Base-by-base conservation (phyloP, 1,140 invertebrate species). In the Branchinecta lynchi region DNA sequence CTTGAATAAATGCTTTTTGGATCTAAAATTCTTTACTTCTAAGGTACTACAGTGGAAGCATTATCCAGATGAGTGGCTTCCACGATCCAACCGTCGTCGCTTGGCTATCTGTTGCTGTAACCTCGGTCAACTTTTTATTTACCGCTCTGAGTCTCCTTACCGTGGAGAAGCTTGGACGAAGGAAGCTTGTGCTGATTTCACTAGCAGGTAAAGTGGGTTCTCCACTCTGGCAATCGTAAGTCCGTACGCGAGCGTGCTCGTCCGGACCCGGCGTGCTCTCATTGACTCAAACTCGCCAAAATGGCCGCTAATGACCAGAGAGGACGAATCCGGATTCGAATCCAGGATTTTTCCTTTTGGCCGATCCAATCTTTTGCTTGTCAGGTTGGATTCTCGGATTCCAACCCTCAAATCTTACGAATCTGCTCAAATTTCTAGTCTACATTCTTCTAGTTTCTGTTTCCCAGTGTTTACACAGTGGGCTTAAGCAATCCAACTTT, bases 11-110 rank as follows among this genome's bases (percentile, higher is more conserved):
- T 32, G 32, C 32, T 32, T 32, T 5, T 32, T 32, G 32, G 32
- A 32, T 32, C 2, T 32, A 32, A 32, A 32, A 32, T 32, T 32
- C 32, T 32, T 45, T 66, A 20, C 15, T 66, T 17, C 74, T 66
- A 68, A 84, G 83, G 82, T 85, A 85, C 74, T 85, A 86, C 76
- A 83, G 81, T 70, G 83, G 84, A 8, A 83, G 81, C 43, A 86
- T 87, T 68, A 86, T 86, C 70, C 77, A 82, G 67, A 85, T 85
- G 80, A 80, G 85, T 0, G 85, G 85, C 43, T 78, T 86, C 6
- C 75, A 77, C 43, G 80, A 81, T 70, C 76, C 81, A 43, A 78
- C 79, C 43, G 75, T 77, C 7, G 83, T 82, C n/a, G 85, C 87
- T 72, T 87, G 85, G 85, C 75, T 87, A 66, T 80, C 84, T 0